Base-by-base conservation (phyloP, 64 coral and sea anemone genomes). In the Hydrozoanthus tunicans region DNA sequence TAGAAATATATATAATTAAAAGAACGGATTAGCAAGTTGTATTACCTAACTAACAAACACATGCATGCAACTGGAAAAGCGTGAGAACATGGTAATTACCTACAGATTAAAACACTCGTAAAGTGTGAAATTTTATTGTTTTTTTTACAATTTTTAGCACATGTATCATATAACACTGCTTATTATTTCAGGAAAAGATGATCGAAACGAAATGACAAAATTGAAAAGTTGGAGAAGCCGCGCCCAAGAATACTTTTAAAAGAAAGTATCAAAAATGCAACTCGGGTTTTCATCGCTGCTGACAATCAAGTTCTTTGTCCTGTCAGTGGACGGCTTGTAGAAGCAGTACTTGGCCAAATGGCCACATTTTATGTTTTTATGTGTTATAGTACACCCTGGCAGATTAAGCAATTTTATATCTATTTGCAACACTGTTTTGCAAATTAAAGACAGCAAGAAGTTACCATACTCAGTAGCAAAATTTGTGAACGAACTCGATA, bases 261-360 rank as follows among this genome's bases (percentile, higher is more conserved):
- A 71, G 69, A 71, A 15, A 71, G 69, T 15, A 71, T 71, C 3
- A 71, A 26, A 24, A 71, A 26, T 43, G 26, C 10, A 7, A 71
- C 69, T 71, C n/a, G 17, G 69, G n/a, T 71, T 11, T 24, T 71
- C 26, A 71, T 71, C 20, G 69, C 69, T 71, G 69, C 69, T 11
- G 69, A 71, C 69, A 71, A 71, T 24, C 69, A 71, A 71, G 69
- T 71, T 71, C 69, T 71, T 71, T 71, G 69, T 71, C 7, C 69
- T 71, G 69, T 71, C 69, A 71, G 4, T 11, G 69, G 69, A 71
- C 11, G 69, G 69, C 69, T 71, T 17, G 69, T 26, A 11, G 69
- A 71, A 6, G 69, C 69, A 71, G 69, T 17, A 71, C 69, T 71
- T 71, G 10, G 69, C 69, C 69, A 25, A 71, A 71, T 71, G 69